These are phyloP conservation scores for Masticophis lateralis DNA, from an alignment of 2,797 vertebrate genomes.

Conservation along the genomic window DNA sequence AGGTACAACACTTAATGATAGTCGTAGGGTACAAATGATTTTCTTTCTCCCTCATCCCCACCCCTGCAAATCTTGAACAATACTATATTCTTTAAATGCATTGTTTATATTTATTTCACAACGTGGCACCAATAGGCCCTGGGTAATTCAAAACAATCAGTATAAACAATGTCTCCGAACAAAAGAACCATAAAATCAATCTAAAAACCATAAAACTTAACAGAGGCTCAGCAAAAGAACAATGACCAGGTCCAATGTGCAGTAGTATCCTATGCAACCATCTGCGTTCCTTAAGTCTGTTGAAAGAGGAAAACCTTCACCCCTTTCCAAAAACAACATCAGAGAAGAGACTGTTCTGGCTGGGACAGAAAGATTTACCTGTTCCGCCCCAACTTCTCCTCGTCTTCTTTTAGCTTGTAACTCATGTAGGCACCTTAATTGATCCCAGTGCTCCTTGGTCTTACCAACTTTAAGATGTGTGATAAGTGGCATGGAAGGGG, in stretches of 20 bases:
- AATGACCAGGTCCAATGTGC: neutral
- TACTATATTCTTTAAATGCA: too few relatives aligned
- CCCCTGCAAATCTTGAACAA: neutral
- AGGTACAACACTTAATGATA: too few relatives aligned
- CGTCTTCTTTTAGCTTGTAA: neutral
- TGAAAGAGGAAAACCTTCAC: neutral
- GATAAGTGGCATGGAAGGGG: neutral
- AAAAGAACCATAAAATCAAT: neutral
- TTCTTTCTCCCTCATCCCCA: neutral
- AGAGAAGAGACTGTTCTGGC: neutral
- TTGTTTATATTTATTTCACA: neutral
- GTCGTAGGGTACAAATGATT: neutral
- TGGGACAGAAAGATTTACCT: neutral
- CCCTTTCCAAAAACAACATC: neutral
- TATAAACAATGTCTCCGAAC: neutral
- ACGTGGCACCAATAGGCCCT: neutral
- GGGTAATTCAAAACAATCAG: neutral
- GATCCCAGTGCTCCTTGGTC: neutral
- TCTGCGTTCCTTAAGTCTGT: neutral
- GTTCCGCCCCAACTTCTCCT: neutral
- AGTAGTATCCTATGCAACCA: neutral
- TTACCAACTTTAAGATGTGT: neutral
- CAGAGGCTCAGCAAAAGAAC: neutral
- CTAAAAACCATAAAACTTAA: neutral
- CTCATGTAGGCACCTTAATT: neutral